phyloP scores from a whole-genome alignment of 2,113 vertebrate genomes.

The Eptesicus fuscus region DNA sequence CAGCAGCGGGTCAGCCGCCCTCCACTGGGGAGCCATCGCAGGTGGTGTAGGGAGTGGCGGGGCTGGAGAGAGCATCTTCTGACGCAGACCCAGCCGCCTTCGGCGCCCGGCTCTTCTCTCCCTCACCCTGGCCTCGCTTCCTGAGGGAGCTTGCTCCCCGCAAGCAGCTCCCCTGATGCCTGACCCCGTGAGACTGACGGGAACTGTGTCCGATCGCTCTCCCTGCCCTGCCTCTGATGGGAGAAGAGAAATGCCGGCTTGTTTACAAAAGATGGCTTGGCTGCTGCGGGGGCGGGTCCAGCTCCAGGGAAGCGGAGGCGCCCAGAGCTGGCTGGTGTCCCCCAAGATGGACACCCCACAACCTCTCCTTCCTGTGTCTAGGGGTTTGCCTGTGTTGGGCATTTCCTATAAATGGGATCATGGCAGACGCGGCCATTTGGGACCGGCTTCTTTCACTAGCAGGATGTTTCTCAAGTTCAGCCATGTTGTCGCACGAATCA shows the following conservation, averaged over 20 bases:
- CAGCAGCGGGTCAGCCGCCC: fast-evolving
- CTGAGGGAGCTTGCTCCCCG: neutral
- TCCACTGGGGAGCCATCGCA: fast-evolving
- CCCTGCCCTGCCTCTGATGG: fast-evolving
- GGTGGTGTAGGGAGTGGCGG: fast-evolving
- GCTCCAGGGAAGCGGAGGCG: neutral
- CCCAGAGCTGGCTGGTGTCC: neutral
- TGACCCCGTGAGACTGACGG: fast-evolving
- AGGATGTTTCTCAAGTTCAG: too few relatives aligned
- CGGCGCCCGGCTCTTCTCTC: neutral
- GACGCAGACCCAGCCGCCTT: neutral
- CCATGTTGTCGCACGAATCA: too few relatives aligned
- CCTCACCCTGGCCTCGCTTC: fast-evolving
- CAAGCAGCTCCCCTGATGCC: neutral
- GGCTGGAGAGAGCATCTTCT: neutral
- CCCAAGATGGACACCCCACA: fast-evolving
- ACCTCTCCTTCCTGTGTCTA: neutral
- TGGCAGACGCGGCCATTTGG: too few relatives aligned
- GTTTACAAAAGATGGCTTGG: neutral
- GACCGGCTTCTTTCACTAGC: too few relatives aligned
- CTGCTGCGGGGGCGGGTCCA: neutral
- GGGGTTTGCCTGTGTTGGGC: too few relatives aligned
- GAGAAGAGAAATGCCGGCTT: too few relatives aligned
- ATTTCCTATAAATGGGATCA: too few relatives aligned
- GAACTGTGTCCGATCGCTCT: neutral